Conservation (phyloP, 2,113 vertebrate species). For the Canis aureus region DNA sequence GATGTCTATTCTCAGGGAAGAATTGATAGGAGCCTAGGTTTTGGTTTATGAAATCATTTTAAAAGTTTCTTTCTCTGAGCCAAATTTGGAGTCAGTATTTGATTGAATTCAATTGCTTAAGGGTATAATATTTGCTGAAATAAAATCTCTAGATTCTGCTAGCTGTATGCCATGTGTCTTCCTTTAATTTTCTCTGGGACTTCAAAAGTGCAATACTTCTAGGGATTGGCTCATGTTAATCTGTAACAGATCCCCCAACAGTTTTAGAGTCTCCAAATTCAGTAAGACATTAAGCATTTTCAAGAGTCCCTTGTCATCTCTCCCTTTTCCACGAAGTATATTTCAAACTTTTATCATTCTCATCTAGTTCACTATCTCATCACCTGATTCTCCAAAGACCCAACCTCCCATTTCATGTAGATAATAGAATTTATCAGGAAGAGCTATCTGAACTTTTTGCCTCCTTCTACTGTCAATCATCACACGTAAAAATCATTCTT, state of each 20-base stretch:
- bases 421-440: not conserved
- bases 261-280: slow-evolving; percentile 44
- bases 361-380: not conserved
- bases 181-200: not conserved
- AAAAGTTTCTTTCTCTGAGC: slow-evolving; percentile 33
- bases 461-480: not conserved
- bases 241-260: slow-evolving; percentile 2
- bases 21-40: not conserved
- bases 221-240: slow-evolving; percentile 45
- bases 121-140: slow-evolving; percentile 44
- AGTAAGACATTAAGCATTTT: slow-evolving; percentile 19
- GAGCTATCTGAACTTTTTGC: not conserved
- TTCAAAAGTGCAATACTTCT: slow-evolving; percentile 11
- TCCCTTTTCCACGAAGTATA: not conserved
- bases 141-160: slow-evolving; percentile 46
- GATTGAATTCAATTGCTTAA: slow-evolving; percentile 54
- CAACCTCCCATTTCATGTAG: not conserved
- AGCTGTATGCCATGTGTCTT: not conserved
- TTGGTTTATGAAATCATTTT: slow-evolving; percentile 39
- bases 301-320: not conserved
- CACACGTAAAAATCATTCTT: not conserved
- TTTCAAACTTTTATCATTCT: slow-evolving; percentile 30
- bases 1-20: not conserved
- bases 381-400: not conserved
- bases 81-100: slow-evolving; percentile 35